Evolutionary conservation across 2,113 vertebrate species (phyloP).

Genomic region (Atractosteus spatula): DNA sequence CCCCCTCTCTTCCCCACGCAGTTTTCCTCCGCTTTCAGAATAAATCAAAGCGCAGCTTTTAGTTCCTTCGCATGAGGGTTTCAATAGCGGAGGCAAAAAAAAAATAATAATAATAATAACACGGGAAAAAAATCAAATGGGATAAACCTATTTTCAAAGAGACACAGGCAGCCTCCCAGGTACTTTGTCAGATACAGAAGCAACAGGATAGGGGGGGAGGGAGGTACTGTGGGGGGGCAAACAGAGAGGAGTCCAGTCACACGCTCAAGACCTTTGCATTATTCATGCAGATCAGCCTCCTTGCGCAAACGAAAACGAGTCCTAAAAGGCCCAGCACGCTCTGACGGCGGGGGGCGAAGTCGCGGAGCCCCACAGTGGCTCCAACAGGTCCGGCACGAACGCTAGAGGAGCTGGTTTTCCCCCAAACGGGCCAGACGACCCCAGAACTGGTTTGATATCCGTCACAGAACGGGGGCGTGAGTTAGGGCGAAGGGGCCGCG

Average conservation of each 20-base stretch:
- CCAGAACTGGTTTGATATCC: neutral
- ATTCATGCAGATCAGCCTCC: conserved; percentile 79
- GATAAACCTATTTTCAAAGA: conserved; percentile 26
- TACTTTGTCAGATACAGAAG: conserved; percentile 21
- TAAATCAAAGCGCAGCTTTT: conserved; percentile 18
- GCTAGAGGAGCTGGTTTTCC: too few relatives aligned
- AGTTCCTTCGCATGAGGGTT: conserved; percentile 14
- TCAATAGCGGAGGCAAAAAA: conserved; percentile 8
- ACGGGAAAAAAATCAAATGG: conserved; percentile 20
- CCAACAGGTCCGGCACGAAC: too few relatives aligned
- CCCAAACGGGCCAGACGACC: neutral
- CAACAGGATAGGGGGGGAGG: conserved; percentile 18
- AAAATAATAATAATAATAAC: neutral
- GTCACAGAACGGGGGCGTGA: too few relatives aligned
- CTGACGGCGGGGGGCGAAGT: conserved; percentile 36
- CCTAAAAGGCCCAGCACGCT: conserved; percentile 63
- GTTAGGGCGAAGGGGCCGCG: too few relatives aligned
- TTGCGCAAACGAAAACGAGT: conserved; percentile 64
- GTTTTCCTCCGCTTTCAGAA: conserved; percentile 13
- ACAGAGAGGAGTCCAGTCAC: conserved; percentile 32
- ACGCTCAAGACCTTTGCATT: conserved; percentile 60
- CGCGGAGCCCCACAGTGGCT: too few relatives aligned
- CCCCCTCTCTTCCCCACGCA: conserved; percentile 12
- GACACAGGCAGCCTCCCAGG: conserved; percentile 11
- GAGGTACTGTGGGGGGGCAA: conserved; percentile 17